Conservation (phyloP, 1,140 invertebrate species). For the Drosophila kurseongensis region DNA sequence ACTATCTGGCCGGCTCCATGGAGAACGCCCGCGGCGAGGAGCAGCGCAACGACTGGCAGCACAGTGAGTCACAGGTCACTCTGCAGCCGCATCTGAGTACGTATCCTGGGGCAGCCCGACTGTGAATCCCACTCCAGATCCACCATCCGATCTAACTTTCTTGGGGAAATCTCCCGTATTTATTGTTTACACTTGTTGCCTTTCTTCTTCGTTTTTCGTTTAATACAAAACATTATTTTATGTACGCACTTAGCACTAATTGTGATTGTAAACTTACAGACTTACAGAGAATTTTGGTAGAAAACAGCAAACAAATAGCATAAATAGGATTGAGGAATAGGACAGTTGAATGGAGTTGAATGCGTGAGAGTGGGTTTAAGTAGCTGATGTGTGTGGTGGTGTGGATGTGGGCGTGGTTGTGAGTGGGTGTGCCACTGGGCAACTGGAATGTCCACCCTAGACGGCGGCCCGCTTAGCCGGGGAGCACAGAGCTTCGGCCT, state of each 20-base stretch:
- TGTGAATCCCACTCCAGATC: conserved; percentile 23
- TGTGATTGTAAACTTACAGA: conserved; percentile 79
- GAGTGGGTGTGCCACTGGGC: conserved; percentile 32
- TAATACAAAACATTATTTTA: conserved; percentile 69
- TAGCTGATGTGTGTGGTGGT: conserved; percentile 30
- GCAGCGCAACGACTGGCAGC: conserved; percentile 91
- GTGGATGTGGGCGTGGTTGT: conserved; percentile 23
- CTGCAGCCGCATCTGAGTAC: conserved; percentile 85
- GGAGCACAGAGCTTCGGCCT: conserved; percentile 74
- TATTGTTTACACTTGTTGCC: conserved; percentile 38
- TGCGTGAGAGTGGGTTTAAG: conserved; percentile 33
- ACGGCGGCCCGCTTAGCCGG: conserved; percentile 77
- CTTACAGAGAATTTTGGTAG: conserved; percentile 68
- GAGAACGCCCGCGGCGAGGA: conserved; percentile 88
- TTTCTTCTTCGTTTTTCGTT: conserved; percentile 43
- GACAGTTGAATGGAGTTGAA: conserved; percentile 29
- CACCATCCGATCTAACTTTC: conserved; percentile 15
- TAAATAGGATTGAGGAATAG: conserved; percentile 53
- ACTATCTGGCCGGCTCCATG: conserved; percentile 90
- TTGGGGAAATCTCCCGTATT: conserved; percentile 35
- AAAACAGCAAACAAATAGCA: conserved; percentile 69
- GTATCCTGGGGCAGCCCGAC: conserved; percentile 81
- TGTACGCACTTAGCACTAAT: conserved; percentile 75
- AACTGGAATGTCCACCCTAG: conserved; percentile 73
- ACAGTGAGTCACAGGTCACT: conserved; percentile 88